phyloP scores from a whole-genome alignment of 2,888 invertebrate genomes.

The Ormyrus rosae region DNA sequence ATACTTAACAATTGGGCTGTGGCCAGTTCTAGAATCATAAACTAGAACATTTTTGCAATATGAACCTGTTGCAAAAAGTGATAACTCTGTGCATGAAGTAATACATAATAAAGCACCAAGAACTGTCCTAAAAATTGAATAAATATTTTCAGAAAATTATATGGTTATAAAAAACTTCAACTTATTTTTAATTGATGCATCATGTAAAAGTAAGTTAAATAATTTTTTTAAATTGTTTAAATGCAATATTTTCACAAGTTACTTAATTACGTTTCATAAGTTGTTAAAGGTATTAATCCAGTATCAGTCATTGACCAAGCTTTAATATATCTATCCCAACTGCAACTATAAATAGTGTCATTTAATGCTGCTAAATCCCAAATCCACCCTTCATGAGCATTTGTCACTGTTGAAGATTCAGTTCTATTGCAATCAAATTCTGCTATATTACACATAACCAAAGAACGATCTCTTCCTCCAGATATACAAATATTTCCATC shows the following conservation, averaged over 20 bases:
- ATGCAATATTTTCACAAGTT: conserved; percentile 35
- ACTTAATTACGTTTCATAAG: conserved; percentile 73
- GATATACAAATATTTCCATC: conserved; percentile 76
- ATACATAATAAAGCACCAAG: conserved; percentile 79
- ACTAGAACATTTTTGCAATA: conserved; percentile 78
- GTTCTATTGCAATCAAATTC: conserved; percentile 63
- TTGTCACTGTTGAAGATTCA: conserved; percentile 64
- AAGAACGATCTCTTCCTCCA: conserved; percentile 79
- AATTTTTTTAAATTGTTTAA: not conserved
- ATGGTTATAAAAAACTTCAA: conserved; percentile 29
- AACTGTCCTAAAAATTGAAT: conserved; percentile 72
- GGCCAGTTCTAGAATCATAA: conserved; percentile 77
- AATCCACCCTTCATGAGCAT: conserved; percentile 82
- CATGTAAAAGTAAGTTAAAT: conserved; percentile 25
- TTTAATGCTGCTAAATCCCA: conserved; percentile 79
- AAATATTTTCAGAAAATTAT: conserved; percentile 45
- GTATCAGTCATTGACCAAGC: conserved; percentile 77
- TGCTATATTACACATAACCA: conserved; percentile 78
- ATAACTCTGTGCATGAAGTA: conserved; percentile 74
- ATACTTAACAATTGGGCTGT: conserved; percentile 75
- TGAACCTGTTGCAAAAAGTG: conserved; percentile 78
- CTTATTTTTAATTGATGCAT: conserved; percentile 12
- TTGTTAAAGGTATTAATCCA: conserved; percentile 76
- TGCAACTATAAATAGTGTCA: conserved; percentile 78
- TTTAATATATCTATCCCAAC: conserved; percentile 81